Evolutionary conservation across 92 coral and sea anemone genomes (phyloP).

Genomic region (Desmophyllum pertusum): DNA sequence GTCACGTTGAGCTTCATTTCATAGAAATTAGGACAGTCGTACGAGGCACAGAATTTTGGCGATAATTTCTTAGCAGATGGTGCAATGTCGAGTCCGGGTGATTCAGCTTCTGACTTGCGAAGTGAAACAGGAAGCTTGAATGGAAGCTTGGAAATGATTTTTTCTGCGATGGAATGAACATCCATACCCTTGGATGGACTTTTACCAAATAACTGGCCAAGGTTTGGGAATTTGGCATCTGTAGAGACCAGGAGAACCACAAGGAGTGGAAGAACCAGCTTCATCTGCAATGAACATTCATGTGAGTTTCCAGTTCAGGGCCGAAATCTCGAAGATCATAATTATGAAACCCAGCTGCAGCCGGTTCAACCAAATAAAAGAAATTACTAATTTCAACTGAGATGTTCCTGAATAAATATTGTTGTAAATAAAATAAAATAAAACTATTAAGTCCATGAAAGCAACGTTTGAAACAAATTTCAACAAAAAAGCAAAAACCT

Average conservation of each 20-base stretch:
- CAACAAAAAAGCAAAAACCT: no score
- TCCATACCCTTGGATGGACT: no score
- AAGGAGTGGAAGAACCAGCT: slow-evolving; percentile 10
- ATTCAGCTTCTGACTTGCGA: background rate
- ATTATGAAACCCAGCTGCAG: no score
- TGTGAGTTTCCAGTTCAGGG: no score
- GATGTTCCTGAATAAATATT: no score
- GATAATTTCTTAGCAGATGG: background rate
- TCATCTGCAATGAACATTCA: slow-evolving; percentile 7
- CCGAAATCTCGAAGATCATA: no score
- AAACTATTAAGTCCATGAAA: no score
- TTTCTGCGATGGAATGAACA: background rate
- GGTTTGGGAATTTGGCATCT: background rate
- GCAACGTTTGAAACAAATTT: no score
- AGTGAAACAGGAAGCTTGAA: background rate
- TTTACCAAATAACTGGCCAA: background rate
- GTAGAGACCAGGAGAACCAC: slow-evolving; percentile 20
- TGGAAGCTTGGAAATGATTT: background rate
- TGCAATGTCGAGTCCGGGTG: background rate
- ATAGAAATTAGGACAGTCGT: slow-evolving; percentile 76
- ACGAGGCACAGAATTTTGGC: slow-evolving; percentile 49
- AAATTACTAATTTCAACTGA: no score
- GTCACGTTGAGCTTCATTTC: slow-evolving; percentile 48
- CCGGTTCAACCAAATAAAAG: no score
- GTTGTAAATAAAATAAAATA: no score